phyloP scores from a whole-genome alignment of 1,140 invertebrate genomes.

The Schlechtendalia chinensis region DNA sequence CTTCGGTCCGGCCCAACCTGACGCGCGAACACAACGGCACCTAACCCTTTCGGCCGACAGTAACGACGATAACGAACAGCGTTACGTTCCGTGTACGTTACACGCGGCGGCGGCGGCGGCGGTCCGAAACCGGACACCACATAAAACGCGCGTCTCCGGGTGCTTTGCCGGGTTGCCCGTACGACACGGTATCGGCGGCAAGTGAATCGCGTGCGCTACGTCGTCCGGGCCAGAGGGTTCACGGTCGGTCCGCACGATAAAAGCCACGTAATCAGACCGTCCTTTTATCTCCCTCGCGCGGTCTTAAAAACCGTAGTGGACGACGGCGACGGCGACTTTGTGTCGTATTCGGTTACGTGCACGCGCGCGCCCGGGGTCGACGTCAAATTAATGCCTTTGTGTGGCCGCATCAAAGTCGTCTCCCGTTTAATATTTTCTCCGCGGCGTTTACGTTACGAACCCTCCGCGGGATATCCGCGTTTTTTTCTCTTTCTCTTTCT shows the following conservation, averaged over 20 bases:
- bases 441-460: background rate
- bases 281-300: conserved; percentile 16
- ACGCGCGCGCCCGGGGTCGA: background rate
- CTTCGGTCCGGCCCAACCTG: no score
- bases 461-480: background rate
- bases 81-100: no score
- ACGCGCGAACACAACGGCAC: no score
- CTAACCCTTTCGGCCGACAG: no score
- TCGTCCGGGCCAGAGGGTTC: no score
- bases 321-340: background rate
- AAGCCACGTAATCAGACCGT: conserved; percentile 14
- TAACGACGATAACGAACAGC: no score
- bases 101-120: no score
- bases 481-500: no score
- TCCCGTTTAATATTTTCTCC: conserved; percentile 36
- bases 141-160: conserved; percentile 14
- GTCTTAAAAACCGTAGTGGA: conserved; percentile 9
- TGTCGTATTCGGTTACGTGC: conserved; percentile 22
- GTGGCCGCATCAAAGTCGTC: conserved; percentile 28
- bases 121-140: conserved; percentile 21
- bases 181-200: no score
- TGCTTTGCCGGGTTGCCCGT: no score
- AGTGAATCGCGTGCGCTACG: no score
- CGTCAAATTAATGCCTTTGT: conserved; percentile 35
- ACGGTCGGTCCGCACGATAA: conserved; percentile 13